Evolutionary conservation across 2,797 vertebrate species (phyloP).

Genomic region (Falco berigora): DNA sequence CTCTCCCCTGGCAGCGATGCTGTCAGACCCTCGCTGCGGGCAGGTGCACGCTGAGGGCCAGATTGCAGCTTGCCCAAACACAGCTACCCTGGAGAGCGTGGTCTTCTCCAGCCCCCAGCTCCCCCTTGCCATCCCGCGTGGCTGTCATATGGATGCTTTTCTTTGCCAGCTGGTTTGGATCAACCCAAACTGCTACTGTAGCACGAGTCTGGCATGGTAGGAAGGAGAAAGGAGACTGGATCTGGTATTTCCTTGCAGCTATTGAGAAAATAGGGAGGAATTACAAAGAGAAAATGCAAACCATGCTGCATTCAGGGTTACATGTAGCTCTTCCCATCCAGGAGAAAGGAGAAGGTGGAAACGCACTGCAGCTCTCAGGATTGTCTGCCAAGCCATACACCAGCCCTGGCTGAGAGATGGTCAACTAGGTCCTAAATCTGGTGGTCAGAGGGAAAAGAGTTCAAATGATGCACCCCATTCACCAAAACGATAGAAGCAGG

Average conservation of each 20-base stretch:
- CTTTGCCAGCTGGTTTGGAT: background rate
- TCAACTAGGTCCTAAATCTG: background rate
- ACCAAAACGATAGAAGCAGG: background rate
- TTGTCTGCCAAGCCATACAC: background rate
- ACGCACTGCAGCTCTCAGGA: fast-evolving
- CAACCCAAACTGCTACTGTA: background rate
- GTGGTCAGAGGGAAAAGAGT: background rate
- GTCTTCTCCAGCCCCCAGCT: background rate
- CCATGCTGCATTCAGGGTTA: background rate
- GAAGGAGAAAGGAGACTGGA: background rate
- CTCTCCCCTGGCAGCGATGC: background rate
- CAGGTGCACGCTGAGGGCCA: background rate
- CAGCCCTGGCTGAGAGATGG: background rate
- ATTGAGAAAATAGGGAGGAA: background rate
- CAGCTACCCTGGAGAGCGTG: fast-evolving
- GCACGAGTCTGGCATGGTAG: fast-evolving
- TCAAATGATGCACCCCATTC: background rate
- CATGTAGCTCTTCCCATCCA: background rate
- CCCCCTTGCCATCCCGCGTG: fast-evolving
- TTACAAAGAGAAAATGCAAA: background rate
- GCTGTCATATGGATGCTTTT: background rate
- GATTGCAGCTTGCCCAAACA: background rate
- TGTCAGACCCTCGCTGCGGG: background rate
- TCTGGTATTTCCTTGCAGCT: background rate
- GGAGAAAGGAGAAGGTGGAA: background rate